A percentile compares a stretch with the other conserved stretches of the same genome.
These are phyloP conservation scores for Leucozona laternaria DNA, from an alignment of 2,888 invertebrate species.

Conservation along the genomic window DNA sequence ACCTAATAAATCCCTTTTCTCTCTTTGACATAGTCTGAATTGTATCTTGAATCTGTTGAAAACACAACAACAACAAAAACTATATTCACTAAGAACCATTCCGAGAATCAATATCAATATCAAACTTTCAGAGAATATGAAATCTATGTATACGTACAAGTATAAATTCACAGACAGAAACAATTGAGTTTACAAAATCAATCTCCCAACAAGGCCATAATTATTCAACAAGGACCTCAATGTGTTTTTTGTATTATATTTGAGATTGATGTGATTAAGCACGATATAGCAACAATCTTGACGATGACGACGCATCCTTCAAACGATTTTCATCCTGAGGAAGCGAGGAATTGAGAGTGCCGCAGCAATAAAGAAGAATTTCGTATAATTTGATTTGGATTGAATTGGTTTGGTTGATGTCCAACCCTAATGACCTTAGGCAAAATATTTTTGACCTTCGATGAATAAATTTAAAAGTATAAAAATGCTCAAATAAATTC, in stretches of 20 bases:
- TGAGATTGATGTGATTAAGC: slow-evolving; percentile 25
- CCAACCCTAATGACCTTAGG: too few relatives aligned
- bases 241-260: slow-evolving; percentile 6
- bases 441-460: too few relatives aligned
- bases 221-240: slow-evolving; percentile 10
- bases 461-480: too few relatives aligned
- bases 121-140: background rate
- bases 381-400: too few relatives aligned
- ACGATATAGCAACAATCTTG: slow-evolving; percentile 21
- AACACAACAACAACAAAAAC: background rate
- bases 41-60: background rate
- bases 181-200: slow-evolving; percentile 17
- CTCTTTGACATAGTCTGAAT: background rate
- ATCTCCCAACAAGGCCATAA: slow-evolving; percentile 16
- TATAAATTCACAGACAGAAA: slow-evolving; percentile 15
- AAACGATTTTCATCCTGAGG: background rate
- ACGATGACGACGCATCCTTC: slow-evolving; percentile 4
- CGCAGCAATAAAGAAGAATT: too few relatives aligned
- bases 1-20: slow-evolving; percentile 2
- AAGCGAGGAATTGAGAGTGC: too few relatives aligned
- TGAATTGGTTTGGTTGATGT: too few relatives aligned
- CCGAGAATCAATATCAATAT: slow-evolving; percentile 6
- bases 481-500: too few relatives aligned
- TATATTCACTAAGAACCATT: background rate
- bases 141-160: background rate